Conservation (phyloP, 2,797 vertebrate species). For the Podarcis siculus region DNA sequence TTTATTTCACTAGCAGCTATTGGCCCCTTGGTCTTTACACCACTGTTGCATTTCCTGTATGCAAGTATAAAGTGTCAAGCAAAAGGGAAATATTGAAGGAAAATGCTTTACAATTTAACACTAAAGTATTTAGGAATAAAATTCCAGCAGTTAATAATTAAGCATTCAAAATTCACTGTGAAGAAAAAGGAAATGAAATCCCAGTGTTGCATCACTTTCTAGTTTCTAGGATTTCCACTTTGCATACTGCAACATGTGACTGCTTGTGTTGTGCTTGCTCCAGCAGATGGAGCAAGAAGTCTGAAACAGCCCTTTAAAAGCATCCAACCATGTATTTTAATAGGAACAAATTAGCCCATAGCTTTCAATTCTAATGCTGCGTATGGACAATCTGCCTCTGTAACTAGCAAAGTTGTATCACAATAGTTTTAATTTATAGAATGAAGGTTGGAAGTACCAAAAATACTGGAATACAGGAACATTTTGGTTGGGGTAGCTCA, state of each 20-base stretch:
- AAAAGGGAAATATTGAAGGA: background rate
- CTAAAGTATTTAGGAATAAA: background rate
- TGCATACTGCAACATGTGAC: background rate
- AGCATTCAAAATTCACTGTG: background rate
- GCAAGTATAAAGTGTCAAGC: background rate
- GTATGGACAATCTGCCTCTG: background rate
- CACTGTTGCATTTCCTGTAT: background rate
- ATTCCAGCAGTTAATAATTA: background rate
- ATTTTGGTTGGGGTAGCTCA: too few relatives aligned
- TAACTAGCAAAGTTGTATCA: background rate
- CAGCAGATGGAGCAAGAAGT: slow-evolving; percentile 56
- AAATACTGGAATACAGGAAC: background rate
- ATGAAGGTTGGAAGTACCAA: background rate
- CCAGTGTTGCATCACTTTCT: background rate
- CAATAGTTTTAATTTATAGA: background rate
- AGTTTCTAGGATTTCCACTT: background rate
- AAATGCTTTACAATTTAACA: background rate
- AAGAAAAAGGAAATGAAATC: background rate
- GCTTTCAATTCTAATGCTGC: background rate
- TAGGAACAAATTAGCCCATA: background rate
- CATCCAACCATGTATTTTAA: background rate
- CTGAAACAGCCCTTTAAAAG: background rate
- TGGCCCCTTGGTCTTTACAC: too few relatives aligned
- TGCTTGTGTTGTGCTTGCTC: slow-evolving; percentile 25
- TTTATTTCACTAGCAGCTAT: too few relatives aligned